phyloP scores from a whole-genome alignment of 2,888 invertebrate species.

The Brachylomia viminalis region DNA sequence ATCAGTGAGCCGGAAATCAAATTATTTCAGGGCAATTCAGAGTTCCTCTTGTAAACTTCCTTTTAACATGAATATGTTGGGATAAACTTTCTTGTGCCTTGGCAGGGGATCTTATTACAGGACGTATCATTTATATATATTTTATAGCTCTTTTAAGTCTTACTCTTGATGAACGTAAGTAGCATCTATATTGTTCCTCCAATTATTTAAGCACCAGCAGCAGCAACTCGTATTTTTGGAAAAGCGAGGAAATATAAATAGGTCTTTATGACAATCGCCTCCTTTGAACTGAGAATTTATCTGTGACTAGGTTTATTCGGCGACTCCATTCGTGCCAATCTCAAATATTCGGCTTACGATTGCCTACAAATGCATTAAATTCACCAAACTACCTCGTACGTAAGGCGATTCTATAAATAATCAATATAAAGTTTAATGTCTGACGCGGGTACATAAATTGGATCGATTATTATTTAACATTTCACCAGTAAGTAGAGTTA shows the following conservation, averaged over 20 bases:
- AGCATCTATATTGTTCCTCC: constrained; percentile 34
- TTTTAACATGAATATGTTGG: constrained; percentile 34
- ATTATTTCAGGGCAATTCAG: constrained; percentile 32
- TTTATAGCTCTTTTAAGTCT: constrained; percentile 18
- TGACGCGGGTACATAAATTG: constrained; percentile 15
- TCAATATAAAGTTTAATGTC: constrained; percentile 20
- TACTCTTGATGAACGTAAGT: constrained; percentile 16
- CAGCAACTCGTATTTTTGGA: constrained; percentile 40
- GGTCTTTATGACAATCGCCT: constrained; percentile 44
- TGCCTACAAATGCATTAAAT: constrained; percentile 7
- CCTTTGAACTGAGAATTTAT: constrained; percentile 41
- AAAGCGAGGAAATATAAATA: constrained; percentile 50
- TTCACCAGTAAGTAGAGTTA: constrained; percentile 7
- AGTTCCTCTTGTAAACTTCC: constrained; percentile 42
- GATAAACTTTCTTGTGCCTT: constrained; percentile 31
- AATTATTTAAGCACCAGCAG: constrained; percentile 56
- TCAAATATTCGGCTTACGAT: constrained; percentile 26
- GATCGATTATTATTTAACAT: constrained; percentile 18
- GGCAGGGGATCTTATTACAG: constrained; percentile 32
- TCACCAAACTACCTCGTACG: constrained; percentile 18
- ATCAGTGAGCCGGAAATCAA: constrained; percentile 45
- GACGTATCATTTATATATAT: constrained; percentile 49
- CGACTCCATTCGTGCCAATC: constrained; percentile 29
- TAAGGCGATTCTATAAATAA: constrained; percentile 32
- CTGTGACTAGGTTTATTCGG: constrained; percentile 27